These are phyloP conservation scores for Coleophora flavipennella DNA, from an alignment of 2,888 invertebrate species.

Conservation along the genomic window DNA sequence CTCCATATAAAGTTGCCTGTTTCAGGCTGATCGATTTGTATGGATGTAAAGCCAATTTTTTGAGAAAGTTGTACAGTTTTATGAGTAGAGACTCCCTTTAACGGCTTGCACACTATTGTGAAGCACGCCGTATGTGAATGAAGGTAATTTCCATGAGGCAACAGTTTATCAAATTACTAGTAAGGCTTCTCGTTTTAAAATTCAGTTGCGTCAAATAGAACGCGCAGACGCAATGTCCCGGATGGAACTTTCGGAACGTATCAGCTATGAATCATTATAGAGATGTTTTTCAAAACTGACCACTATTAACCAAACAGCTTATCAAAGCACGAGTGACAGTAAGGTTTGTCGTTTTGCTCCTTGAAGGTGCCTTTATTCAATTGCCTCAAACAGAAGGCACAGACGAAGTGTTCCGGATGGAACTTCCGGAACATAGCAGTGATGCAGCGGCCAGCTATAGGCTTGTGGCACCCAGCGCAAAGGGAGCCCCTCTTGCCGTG, in stretches of 20 bases:
- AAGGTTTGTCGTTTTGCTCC: conserved; percentile 98
- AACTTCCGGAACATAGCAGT: conserved; percentile 99
- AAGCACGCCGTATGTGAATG: too few relatives aligned
- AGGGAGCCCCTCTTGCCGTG: conserved; percentile 97
- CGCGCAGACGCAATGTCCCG: conserved; percentile 99
- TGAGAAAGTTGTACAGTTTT: too few relatives aligned
- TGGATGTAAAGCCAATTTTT: too few relatives aligned
- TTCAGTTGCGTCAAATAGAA: conserved; percentile 98
- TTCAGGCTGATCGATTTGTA: too few relatives aligned
- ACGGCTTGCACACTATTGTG: too few relatives aligned
- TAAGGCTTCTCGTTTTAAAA: conserved; percentile 99
- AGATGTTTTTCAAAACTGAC: conserved; percentile 25
- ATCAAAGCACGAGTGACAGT: conserved; percentile 98
- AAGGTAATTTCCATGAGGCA: too few relatives aligned
- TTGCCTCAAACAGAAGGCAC: conserved; percentile 98
- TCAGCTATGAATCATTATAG: too few relatives aligned
- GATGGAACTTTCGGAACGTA: conserved; percentile 99
- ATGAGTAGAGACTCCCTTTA: too few relatives aligned
- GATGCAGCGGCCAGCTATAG: conserved; percentile 97
- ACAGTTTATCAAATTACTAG: too few relatives aligned
- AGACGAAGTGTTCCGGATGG: conserved; percentile 99
- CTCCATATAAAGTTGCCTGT: too few relatives aligned
- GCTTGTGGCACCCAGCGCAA: conserved; percentile 98
- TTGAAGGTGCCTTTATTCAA: conserved; percentile 99
- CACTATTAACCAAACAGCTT: conserved; percentile 97